These are phyloP conservation scores for Psix sp. DNA, from an alignment of 1,140 invertebrate species.

Conservation along the genomic window DNA sequence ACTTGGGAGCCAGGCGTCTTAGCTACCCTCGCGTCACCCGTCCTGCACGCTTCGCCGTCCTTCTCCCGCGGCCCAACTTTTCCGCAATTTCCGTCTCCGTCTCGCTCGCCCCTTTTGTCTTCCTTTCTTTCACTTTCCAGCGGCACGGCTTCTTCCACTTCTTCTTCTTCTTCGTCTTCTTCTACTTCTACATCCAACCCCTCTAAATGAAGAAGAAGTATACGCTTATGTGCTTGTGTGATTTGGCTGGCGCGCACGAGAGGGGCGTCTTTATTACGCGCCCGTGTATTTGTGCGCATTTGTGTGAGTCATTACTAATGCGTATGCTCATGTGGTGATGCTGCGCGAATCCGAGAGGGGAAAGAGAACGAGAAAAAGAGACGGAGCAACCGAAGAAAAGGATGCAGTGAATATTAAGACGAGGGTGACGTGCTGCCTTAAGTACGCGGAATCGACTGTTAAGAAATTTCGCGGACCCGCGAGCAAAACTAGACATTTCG, in stretches of 20 bases:
- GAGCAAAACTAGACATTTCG: conserved; percentile 33
- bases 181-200: conserved; percentile 25
- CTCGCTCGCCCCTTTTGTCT: conserved; percentile 61
- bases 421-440: conserved; percentile 60
- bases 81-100: conserved; percentile 64
- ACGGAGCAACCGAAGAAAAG: conserved; percentile 17
- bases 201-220: conserved; percentile 61
- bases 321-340: conserved; percentile 58
- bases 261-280: conserved; percentile 37
- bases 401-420: conserved; percentile 47
- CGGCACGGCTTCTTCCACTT: conserved; percentile 44
- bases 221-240: conserved; percentile 56
- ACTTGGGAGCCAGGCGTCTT: conserved; percentile 77
- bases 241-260: conserved; percentile 47
- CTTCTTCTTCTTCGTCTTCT: conserved; percentile 40
- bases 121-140: conserved; percentile 48
- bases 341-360: conserved; percentile 43
- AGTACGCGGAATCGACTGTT: conserved; percentile 64
- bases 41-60: conserved; percentile 56
- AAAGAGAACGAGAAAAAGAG: conserved; percentile 6
- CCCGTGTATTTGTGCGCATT: conserved; percentile 31
- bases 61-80: conserved; percentile 46
- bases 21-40: conserved; percentile 71
- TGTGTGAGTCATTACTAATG: conserved; percentile 57
- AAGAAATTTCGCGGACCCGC: conserved; percentile 52